A percentile compares a stretch with the other conserved stretches of the same genome.
phyloP scores from a whole-genome alignment of 2,113 vertebrate genomes.

The Nyctereutes procyonoides region DNA sequence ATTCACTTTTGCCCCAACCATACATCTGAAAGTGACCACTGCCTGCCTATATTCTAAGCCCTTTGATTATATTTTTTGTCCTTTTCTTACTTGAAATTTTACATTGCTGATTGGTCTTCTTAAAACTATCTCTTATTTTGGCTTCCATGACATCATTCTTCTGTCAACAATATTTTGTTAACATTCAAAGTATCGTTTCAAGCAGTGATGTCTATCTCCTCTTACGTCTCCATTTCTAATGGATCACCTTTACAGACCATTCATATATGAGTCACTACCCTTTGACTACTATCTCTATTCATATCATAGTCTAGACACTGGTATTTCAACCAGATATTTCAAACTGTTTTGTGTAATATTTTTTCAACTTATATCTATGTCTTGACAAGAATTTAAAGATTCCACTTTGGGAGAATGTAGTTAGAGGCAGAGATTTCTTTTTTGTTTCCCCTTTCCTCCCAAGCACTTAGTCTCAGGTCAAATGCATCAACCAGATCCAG shows the following conservation, averaged over 20 bases:
- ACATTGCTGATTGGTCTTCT: conserved; percentile 1
- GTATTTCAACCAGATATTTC: conserved; percentile 26
- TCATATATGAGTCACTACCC: neutral
- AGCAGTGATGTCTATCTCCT: neutral
- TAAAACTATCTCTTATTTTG: conserved; percentile 25
- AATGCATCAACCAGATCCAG: conserved; percentile 13
- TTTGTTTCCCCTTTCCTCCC: neutral
- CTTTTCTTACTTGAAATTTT: conserved; percentile 37
- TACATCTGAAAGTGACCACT: conserved; percentile 48
- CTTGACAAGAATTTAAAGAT: conserved; percentile 51
- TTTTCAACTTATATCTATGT: conserved; percentile 17
- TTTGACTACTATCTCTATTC: conserved; percentile 22
- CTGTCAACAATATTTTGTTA: neutral
- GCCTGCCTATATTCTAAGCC: neutral
- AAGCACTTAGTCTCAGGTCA: conserved; percentile 43
- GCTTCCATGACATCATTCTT: neutral
- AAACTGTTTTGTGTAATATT: conserved; percentile 6
- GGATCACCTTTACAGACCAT: conserved; percentile 4
- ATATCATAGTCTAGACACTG: neutral
- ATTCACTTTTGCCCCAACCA: neutral
- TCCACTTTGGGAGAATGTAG: neutral
- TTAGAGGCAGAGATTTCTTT: neutral
- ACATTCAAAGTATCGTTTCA: too few species aligned
- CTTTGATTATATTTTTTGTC: conserved; percentile 10
- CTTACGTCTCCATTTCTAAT: conserved; percentile 4